These are phyloP conservation scores for Muscicapa adusta DNA, from an alignment of 2,113 vertebrate species.

Conservation along the genomic window DNA sequence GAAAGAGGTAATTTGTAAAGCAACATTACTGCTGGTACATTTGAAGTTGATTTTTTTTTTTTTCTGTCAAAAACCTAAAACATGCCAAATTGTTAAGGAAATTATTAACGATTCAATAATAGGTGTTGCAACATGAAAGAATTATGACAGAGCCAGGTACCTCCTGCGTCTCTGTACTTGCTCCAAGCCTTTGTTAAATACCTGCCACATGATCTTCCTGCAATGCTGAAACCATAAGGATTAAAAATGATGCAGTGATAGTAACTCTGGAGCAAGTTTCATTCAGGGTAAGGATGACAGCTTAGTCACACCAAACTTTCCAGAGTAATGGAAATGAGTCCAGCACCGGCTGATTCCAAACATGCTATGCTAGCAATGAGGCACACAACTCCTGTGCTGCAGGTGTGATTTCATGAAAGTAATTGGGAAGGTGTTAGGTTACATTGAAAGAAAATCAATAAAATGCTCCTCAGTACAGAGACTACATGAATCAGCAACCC, in stretches of 20 bases:
- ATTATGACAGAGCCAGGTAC: neutral
- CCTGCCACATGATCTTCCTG: neutral
- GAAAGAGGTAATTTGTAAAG: neutral
- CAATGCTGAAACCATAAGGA: neutral
- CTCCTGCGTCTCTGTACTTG: neutral
- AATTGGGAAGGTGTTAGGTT: neutral
- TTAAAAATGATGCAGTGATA: neutral
- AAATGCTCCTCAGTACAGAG: neutral
- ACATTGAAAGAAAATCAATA: neutral
- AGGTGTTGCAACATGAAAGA: neutral
- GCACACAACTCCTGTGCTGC: neutral
- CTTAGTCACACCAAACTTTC: neutral
- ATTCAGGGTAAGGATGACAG: neutral
- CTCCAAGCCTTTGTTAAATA: neutral
- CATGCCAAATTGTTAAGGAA: neutral
- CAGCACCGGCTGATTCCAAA: neutral
- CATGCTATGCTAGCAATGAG: accelerated
- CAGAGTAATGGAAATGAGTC: neutral
- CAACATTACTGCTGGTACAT: neutral
- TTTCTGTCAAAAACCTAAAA: neutral
- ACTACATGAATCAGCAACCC: neutral
- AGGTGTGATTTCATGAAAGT: neutral
- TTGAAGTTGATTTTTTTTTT: neutral
- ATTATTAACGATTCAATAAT: neutral
- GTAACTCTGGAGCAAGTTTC: neutral